phyloP scores from a whole-genome alignment of 2,888 invertebrate species.

The Sinhomidia bicolor region DNA sequence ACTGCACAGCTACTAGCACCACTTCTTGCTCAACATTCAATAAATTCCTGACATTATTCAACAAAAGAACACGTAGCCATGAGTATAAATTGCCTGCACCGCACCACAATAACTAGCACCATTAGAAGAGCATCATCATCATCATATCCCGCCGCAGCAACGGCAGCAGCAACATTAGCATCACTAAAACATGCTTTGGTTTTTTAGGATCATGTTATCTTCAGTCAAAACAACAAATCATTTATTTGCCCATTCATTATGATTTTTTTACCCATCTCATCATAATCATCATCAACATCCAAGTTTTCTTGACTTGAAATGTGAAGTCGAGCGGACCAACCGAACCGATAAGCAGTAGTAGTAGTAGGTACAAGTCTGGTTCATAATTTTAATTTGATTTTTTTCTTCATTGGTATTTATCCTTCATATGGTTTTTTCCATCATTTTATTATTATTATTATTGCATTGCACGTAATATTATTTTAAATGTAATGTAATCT shows the following conservation, averaged over 20 bases:
- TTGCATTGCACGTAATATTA: slow-evolving; percentile 2
- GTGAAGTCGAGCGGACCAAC: background rate
- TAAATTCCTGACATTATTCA: background rate
- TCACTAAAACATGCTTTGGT: slow-evolving; percentile 27
- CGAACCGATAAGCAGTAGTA: background rate
- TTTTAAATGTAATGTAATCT: slow-evolving; percentile 12
- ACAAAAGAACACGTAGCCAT: background rate
- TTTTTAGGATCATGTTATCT: background rate
- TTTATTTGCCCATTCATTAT: slow-evolving; percentile 59
- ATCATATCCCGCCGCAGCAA: background rate
- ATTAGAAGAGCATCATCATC: slow-evolving; percentile 16
- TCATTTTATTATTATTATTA: background rate
- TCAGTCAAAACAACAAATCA: slow-evolving; percentile 28
- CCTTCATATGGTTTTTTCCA: background rate
- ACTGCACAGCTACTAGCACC: background rate
- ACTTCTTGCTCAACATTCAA: background rate
- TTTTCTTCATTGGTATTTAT: slow-evolving; percentile 1
- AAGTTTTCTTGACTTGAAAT: background rate
- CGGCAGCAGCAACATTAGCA: too few relatives aligned
- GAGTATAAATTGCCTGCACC: background rate
- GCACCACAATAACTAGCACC: slow-evolving; percentile 21
- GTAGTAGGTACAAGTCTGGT: too few relatives aligned
- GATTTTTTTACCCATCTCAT: background rate
- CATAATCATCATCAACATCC: too few relatives aligned
- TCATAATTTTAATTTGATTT: slow-evolving; percentile 65